These are phyloP conservation scores for Setipinna tenuifilis DNA, from an alignment of 2,797 vertebrate species.

Conservation along the genomic window DNA sequence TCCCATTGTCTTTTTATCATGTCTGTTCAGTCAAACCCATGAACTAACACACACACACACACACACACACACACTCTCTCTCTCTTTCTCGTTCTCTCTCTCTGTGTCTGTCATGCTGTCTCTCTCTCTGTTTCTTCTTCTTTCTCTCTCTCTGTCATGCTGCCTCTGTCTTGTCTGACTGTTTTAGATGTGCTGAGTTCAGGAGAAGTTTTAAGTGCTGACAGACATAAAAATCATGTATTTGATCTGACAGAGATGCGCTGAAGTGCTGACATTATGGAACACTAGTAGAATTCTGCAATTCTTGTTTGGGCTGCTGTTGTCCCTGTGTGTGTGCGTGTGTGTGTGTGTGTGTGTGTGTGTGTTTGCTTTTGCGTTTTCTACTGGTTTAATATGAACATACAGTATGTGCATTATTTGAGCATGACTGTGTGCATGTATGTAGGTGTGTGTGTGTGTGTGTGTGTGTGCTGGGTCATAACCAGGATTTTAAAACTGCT, in stretches of 20 bases:
- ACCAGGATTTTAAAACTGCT: no score
- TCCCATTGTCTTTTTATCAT: not conserved
- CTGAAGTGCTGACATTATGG: constrained; percentile 39
- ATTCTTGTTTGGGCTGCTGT: constrained; percentile 24
- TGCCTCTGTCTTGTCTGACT: not conserved
- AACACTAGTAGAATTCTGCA: not conserved
- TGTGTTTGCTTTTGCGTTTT: not conserved
- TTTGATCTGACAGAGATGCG: constrained; percentile 22
- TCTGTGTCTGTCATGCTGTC: constrained; percentile 25
- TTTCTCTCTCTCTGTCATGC: not conserved
- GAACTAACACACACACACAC: not conserved
- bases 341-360: not conserved
- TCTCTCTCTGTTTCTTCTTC: constrained; percentile 23
- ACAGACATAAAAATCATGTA: constrained; percentile 33
- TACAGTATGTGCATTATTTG: no score
- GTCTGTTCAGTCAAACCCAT: not conserved
- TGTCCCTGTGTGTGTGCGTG: not conserved
- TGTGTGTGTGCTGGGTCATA: no score
- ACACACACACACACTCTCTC: no score
- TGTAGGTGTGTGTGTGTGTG: no score
- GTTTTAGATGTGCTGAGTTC: constrained; percentile 33
- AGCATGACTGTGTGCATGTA: not conserved
- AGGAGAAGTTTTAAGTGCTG: constrained; percentile 34
- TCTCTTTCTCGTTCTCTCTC: constrained; percentile 28
- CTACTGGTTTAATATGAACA: no score